phyloP scores from a whole-genome alignment of 2,888 invertebrate genomes.

The Zootermopsis nevadensis region DNA sequence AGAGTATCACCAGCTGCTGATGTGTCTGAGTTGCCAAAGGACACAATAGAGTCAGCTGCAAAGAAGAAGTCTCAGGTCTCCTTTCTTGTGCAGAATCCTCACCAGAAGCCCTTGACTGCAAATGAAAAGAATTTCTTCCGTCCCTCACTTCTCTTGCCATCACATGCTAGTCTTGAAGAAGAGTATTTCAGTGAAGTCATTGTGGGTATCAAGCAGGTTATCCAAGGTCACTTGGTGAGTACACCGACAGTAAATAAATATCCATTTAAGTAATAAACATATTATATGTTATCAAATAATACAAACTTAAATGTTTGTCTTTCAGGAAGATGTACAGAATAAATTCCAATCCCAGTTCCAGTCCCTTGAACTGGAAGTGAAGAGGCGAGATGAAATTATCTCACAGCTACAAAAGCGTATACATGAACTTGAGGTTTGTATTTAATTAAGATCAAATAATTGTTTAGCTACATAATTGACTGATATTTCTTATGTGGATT shows the following conservation, averaged over 20 bases:
- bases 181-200: conserved; percentile 86
- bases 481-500: too few relatives aligned
- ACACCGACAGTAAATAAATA: too few relatives aligned
- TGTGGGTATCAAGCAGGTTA: conserved; percentile 82
- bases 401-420: conserved; percentile 79
- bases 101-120: conserved; percentile 33
- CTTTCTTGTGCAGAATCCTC: conserved; percentile 42
- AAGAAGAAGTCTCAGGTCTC: conserved; percentile 34
- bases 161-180: conserved; percentile 70
- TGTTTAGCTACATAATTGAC: too few relatives aligned
- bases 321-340: conserved; percentile 64
- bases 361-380: conserved; percentile 83
- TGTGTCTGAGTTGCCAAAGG: conserved; percentile 59
- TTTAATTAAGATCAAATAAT: too few relatives aligned
- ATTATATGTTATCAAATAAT: not conserved
- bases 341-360: conserved; percentile 71
- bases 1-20: conserved; percentile 57
- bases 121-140: conserved; percentile 55
- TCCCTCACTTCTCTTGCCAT: conserved; percentile 54
- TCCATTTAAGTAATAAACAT: too few relatives aligned
- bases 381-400: conserved; percentile 83
- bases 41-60: not conserved
- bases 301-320: not conserved
- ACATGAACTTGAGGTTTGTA: conserved; percentile 70
- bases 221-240: conserved; percentile 71